A percentile compares a stretch with the other conserved stretches of the same genome.
These are phyloP conservation scores for Protobothrops flavoviridis DNA, from an alignment of 2,113 vertebrate species.

Conservation along the genomic window DNA sequence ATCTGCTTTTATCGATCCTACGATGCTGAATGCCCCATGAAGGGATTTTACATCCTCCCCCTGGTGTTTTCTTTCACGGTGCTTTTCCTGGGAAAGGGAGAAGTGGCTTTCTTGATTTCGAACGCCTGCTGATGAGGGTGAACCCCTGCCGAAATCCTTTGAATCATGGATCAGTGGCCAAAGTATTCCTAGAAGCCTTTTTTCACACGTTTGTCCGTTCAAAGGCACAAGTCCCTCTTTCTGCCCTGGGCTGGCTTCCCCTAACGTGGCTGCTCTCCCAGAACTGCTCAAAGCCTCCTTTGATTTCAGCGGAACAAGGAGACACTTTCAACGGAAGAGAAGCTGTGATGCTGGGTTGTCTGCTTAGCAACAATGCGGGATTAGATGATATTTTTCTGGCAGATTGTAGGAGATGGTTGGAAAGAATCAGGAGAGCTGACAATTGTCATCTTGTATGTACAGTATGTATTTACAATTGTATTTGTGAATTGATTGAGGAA, in stretches of 20 bases:
- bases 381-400: background rate
- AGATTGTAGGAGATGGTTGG: background rate
- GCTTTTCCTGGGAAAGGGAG: background rate
- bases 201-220: conserved; percentile 31
- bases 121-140: conserved; percentile 13
- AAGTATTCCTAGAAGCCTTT: conserved; percentile 10
- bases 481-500: background rate
- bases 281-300: conserved; percentile 30
- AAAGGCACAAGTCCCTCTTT: conserved; percentile 23
- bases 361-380: background rate
- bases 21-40: background rate
- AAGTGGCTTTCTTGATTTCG: conserved; percentile 2
- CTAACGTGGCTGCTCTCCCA: conserved; percentile 18
- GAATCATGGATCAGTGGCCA: background rate
- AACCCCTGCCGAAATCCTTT: conserved; percentile 21
- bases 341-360: background rate
- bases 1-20: background rate
- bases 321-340: background rate
- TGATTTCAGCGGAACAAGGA: conserved; percentile 32
- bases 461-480: background rate
- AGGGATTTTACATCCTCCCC: background rate
- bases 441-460: background rate
- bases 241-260: conserved; percentile 17
- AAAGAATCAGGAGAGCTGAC: background rate
- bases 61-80: conserved; percentile 21